Conservation (phyloP, 2,888 invertebrate species). For the Nineta flava region DNA sequence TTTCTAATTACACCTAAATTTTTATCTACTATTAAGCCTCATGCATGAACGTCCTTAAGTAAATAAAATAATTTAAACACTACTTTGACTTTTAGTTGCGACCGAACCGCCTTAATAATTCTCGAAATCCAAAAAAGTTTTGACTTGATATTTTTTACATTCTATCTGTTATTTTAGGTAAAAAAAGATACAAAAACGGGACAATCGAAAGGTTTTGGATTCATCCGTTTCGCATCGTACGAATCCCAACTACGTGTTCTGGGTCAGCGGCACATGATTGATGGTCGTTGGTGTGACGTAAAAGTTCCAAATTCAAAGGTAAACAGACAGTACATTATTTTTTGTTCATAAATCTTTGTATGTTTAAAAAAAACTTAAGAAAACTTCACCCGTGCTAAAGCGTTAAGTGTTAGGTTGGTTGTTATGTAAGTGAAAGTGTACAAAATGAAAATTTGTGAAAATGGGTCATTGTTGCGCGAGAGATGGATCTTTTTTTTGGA, state of each 20-base stretch:
- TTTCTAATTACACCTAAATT: too few species aligned
- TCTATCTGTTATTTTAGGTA: constrained; percentile 32
- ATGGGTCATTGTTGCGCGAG: not conserved
- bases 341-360: not conserved
- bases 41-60: too few species aligned
- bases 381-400: too few species aligned
- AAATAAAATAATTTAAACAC: too few species aligned
- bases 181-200: constrained; percentile 85
- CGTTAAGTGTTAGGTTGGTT: too few species aligned
- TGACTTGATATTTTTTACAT: too few species aligned
- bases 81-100: not conserved
- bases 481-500: not conserved
- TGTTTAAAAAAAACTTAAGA: not conserved
- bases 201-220: constrained; percentile 97
- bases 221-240: constrained; percentile 89
- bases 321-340: too few species aligned
- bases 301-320: constrained; percentile 94
- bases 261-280: constrained; percentile 89
- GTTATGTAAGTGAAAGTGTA: not conserved
- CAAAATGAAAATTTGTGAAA: not conserved
- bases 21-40: too few species aligned
- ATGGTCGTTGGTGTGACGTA: constrained; percentile 96
- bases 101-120: not conserved
- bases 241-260: constrained; percentile 92
- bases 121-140: too few species aligned